Base-by-base conservation (phyloP, 2,888 invertebrate species). In the Lepidochrysops patricia region DNA sequence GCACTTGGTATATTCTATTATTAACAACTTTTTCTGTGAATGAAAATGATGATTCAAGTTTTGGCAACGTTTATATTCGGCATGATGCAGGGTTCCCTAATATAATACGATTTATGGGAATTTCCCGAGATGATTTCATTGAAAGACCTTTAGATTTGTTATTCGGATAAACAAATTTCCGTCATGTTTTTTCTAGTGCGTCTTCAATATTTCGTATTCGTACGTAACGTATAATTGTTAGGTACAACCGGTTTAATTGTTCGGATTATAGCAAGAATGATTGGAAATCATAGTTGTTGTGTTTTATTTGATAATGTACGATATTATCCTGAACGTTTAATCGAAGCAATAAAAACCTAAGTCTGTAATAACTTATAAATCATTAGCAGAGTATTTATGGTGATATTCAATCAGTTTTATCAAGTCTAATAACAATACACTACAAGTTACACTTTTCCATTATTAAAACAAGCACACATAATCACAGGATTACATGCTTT, bases 31-130 rank as follows among this genome's bases (percentile, higher is more conserved):
- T 76, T 72, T 72, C 29, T 68, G 67, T 85, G 80, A 84, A 84
- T 83, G 83, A 80, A 80, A 74, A 73, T 72, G 70, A 75, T 83
- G 82, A 82, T 70, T 84, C 80, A 84, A 68, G 69, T 60, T 72
- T 85, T 84, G 84, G 83, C 82, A 72, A 67, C 69, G 67, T 61
- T 56, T 57, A 35, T 9, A 26, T 34, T 43, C 15, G 19, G 26
- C 32, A 37, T 29, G 26, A 29, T 15, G 26, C 26, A 6, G n/a
- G 13, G 50, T 13, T 50, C 50, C 50, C 26, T 50, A 27, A 54
- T 29, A 54, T 32, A 54, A 32, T 32, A 54, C 54, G 32, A 27
- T 32, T 52, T 54, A 43, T 19, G 54, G 32, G 54, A 54, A 29
- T 32, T 32, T 54, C 54, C 29, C 32, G 13, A 32, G 32, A 50